A percentile compares a stretch with the other conserved stretches of the same genome.
Evolutionary conservation across 2,797 vertebrate genomes (phyloP).

Genomic region (Falco novaeseelandiae): DNA sequence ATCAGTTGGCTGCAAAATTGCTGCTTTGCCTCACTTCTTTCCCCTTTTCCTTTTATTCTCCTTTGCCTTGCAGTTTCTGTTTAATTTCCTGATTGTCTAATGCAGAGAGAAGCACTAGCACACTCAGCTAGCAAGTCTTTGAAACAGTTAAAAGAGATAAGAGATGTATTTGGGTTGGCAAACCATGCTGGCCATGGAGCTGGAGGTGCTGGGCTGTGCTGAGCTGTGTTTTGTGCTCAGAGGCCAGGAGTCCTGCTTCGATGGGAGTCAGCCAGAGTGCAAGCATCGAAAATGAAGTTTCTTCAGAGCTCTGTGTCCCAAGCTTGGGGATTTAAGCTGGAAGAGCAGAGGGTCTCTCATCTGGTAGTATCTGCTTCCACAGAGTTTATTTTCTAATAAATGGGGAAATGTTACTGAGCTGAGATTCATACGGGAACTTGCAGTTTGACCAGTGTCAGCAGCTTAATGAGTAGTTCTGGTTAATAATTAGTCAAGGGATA

Average conservation of each 20-base stretch:
- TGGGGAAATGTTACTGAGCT: not conserved
- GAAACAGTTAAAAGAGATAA: not conserved
- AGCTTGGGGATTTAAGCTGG: constrained; percentile 73
- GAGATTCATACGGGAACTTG: constrained; percentile 26
- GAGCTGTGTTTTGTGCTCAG: constrained; percentile 71
- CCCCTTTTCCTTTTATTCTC: not conserved
- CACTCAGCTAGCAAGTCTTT: fast-evolving
- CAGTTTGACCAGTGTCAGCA: not conserved
- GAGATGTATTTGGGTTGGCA: constrained; percentile 78
- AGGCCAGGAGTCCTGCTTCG: not conserved
- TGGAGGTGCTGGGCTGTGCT: constrained; percentile 70
- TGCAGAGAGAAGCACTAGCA: not conserved
- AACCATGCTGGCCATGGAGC: constrained; percentile 57
- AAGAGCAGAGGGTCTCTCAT: constrained; percentile 34
- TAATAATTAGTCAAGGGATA: not conserved
- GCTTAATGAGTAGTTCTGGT: not conserved
- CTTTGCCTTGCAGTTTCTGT: not conserved
- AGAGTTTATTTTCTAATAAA: not conserved
- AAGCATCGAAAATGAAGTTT: constrained; percentile 72
- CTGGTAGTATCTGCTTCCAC: not conserved
- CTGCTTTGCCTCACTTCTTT: not conserved
- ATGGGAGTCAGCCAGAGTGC: constrained; percentile 83
- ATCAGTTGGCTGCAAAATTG: not conserved
- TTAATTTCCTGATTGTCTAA: too few relatives aligned
- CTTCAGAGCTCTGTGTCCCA: constrained; percentile 65